A percentile compares a stretch with the other conserved stretches of the same genome.
Conservation (phyloP, 1,140 invertebrate species). For the Drosophila watanabei region DNA sequence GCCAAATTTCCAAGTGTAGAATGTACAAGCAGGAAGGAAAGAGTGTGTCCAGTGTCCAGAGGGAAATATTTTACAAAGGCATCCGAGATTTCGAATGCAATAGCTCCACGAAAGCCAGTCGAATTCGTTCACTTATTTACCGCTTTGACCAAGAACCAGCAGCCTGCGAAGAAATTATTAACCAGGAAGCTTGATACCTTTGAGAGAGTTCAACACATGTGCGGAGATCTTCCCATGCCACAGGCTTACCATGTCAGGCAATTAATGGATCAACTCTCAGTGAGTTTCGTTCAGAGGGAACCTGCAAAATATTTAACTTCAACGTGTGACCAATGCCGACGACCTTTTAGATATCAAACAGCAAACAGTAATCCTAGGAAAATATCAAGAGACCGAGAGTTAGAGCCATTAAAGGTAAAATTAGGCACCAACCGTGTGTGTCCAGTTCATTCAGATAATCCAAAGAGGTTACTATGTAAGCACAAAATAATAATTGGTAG, state of each 20-base stretch:
- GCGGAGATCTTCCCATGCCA: constrained; percentile 4
- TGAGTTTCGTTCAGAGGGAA: neutral
- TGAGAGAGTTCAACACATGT: constrained; percentile 8
- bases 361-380: neutral
- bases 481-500: neutral
- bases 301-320: neutral
- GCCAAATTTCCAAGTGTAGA: neutral
- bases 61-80: neutral
- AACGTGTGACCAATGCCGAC: neutral
- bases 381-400: too few species aligned
- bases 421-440: neutral
- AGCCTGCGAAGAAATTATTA: neutral
- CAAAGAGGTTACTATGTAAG: neutral
- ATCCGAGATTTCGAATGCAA: neutral
- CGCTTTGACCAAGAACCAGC: too few species aligned
- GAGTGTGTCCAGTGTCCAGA: neutral
- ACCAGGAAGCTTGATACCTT: neutral
- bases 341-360: neutral
- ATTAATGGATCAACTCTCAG: neutral
- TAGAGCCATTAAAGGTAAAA: neutral
- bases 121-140: too few species aligned
- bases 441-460: neutral
- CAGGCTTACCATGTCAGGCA: constrained; percentile 17
- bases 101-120: neutral
- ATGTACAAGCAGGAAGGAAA: too few species aligned